phyloP scores from a whole-genome alignment of 2,797 vertebrate species.

The Heterohyrax brucei region DNA sequence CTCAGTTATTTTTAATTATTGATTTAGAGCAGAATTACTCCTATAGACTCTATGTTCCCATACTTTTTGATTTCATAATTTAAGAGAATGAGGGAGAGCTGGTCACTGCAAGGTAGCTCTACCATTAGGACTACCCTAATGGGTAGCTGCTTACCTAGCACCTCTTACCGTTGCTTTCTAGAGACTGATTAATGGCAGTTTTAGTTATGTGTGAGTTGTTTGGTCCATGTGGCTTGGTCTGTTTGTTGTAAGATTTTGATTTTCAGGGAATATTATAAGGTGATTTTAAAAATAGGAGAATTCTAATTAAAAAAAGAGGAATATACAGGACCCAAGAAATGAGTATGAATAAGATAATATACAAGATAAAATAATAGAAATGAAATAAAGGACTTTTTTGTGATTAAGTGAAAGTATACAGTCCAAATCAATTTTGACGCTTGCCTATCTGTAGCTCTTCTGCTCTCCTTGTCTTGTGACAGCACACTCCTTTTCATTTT shows the following conservation, averaged over 20 bases:
- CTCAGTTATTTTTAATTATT: slow-evolving; percentile 23
- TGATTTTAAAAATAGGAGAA: slow-evolving; percentile 30
- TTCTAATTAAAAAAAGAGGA: background rate
- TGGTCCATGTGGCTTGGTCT: background rate
- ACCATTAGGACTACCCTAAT: background rate
- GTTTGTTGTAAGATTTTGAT: slow-evolving; percentile 30
- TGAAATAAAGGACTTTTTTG: background rate
- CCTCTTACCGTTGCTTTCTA: background rate
- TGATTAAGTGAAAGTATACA: too few relatives aligned
- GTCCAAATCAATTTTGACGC: too few relatives aligned
- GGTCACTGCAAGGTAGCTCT: background rate
- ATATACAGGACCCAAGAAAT: slow-evolving; percentile 30
- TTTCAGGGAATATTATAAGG: slow-evolving; percentile 13
- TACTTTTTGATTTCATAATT: slow-evolving; percentile 47
- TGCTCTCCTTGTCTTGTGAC: too few relatives aligned
- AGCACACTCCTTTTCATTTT: too few relatives aligned
- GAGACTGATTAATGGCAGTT: background rate
- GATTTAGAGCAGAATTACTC: slow-evolving; percentile 42
- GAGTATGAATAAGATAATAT: slow-evolving; percentile 12
- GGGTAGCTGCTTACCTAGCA: background rate
- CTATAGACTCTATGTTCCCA: background rate
- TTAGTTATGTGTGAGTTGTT: background rate
- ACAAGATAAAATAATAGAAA: slow-evolving; percentile 42
- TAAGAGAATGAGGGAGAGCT: background rate
- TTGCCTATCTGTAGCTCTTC: too few relatives aligned